Evolutionary conservation across 2,797 vertebrate species (phyloP).

Genomic region (Lemur catta): DNA sequence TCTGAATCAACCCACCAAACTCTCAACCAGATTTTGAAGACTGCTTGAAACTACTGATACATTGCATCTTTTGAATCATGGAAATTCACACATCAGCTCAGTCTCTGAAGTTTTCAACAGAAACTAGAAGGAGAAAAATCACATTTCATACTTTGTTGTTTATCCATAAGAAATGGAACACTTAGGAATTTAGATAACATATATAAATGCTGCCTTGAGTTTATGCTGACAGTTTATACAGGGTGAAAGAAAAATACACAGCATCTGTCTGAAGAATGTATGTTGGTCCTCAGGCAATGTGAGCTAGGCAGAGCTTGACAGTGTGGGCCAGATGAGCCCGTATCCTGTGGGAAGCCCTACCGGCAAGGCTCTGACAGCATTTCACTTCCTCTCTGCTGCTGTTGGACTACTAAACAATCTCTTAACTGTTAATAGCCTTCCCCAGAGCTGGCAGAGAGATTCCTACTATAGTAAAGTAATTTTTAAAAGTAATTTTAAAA

Average conservation of each 20-base stretch:
- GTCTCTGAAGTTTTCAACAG: conserved; percentile 20
- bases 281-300: conserved; percentile 14
- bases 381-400: background rate
- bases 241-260: conserved; percentile 77
- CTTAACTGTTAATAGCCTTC: conserved; percentile 15
- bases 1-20: background rate
- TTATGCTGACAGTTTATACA: conserved; percentile 53
- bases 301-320: background rate
- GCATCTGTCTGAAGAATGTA: conserved; percentile 67
- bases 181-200: conserved; percentile 68
- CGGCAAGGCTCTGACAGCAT: background rate
- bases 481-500: background rate
- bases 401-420: conserved; percentile 19
- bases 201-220: conserved; percentile 52
- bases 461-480: background rate
- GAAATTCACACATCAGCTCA: conserved; percentile 18
- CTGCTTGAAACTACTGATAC: conserved; percentile 26
- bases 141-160: conserved; percentile 46
- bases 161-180: conserved; percentile 62
- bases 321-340: background rate
- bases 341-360: background rate
- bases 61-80: conserved; percentile 8
- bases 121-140: conserved; percentile 43
- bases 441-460: background rate
- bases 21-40: conserved; percentile 34